Evolutionary conservation across 2,888 invertebrate genomes (phyloP).

Genomic region (Digitonthophagus gazella): DNA sequence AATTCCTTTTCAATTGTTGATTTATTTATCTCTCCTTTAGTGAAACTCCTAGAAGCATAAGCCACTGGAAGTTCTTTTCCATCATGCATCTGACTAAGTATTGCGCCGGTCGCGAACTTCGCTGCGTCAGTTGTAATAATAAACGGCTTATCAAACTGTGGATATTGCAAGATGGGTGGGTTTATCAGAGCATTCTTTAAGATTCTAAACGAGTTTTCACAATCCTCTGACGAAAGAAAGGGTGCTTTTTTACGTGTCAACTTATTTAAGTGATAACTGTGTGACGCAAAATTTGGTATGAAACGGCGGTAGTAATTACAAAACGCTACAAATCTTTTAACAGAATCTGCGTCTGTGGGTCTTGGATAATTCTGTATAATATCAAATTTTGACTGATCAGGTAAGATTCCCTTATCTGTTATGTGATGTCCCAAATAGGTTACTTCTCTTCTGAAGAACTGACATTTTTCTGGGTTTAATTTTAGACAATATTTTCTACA

Average conservation of each 20-base stretch:
- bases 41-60: neutral
- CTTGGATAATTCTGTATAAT: neutral
- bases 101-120: neutral
- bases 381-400: slow-evolving; percentile 4
- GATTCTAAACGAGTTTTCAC: neutral
- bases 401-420: neutral
- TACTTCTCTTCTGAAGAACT: slow-evolving; percentile 2
- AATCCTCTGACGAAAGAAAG: neutral
- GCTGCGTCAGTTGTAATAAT: neutral
- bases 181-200: neutral
- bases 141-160: neutral
- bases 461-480: slow-evolving; percentile 4
- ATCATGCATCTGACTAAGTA: neutral
- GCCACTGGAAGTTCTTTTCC: neutral
- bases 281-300: slow-evolving; percentile 2
- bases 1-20: too few relatives aligned
- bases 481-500: slow-evolving; percentile 12
- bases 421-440: slow-evolving; percentile 4
- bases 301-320: slow-evolving; percentile 9
- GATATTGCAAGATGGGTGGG: neutral
- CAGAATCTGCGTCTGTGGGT: neutral
- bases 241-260: neutral
- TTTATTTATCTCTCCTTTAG: too few relatives aligned
- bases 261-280: neutral
- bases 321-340: slow-evolving; percentile 13